Evolutionary conservation across 2,113 vertebrate genomes (phyloP).

Genomic region (Phaethon lepturus): DNA sequence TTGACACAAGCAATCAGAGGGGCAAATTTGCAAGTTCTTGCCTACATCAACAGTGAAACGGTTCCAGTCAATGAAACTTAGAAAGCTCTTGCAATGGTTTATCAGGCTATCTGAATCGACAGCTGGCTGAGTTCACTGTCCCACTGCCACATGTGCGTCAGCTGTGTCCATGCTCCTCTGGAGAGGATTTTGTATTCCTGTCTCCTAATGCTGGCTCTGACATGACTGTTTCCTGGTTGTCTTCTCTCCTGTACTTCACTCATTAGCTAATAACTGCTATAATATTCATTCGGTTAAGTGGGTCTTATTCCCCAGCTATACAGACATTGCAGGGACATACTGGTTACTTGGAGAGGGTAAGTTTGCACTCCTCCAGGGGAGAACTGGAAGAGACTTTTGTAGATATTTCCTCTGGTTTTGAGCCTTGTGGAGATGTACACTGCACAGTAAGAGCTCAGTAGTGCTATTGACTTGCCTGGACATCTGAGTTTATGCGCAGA

Average conservation of each 20-base stretch:
- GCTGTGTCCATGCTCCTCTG: rapidly evolving
- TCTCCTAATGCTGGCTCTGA: background rate
- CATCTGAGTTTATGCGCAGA: background rate
- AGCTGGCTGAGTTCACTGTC: background rate
- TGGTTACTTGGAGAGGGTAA: background rate
- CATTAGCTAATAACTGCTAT: background rate
- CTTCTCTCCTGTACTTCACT: background rate
- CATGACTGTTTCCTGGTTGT: rapidly evolving
- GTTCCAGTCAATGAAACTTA: background rate
- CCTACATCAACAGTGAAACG: background rate
- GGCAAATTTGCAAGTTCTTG: background rate
- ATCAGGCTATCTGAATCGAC: rapidly evolving
- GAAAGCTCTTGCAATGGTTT: background rate
- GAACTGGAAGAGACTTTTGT: background rate
- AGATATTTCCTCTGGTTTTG: background rate
- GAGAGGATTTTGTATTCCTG: background rate
- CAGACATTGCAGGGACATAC: background rate
- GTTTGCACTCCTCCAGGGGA: background rate
- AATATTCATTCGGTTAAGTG: rapidly evolving
- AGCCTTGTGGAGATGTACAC: background rate
- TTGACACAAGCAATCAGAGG: background rate
- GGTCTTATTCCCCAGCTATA: background rate
- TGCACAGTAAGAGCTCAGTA: background rate
- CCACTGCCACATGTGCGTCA: rapidly evolving
- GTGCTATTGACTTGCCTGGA: background rate